Percentiles rank a stretch among this genome's conserved stretches.
Evolutionary conservation across 2,113 vertebrate genomes (phyloP).

Genomic region (Apteryx owenii): DNA sequence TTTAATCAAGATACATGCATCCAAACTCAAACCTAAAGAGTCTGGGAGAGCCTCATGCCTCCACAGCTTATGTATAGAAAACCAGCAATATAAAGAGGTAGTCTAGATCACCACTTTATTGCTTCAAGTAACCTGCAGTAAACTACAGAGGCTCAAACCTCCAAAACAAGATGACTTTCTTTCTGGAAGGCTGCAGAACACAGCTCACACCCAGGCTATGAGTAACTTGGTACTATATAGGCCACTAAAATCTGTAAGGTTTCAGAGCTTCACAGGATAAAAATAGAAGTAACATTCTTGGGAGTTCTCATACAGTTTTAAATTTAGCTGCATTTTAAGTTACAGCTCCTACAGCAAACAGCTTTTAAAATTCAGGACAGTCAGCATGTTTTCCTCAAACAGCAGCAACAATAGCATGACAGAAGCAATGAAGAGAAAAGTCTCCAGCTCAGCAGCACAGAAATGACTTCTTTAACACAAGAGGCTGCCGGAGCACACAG

Average conservation of each 20-base stretch:
- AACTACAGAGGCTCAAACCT: neutral
- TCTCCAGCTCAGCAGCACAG: slow-evolving; percentile 72
- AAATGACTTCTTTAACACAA: slow-evolving; percentile 42
- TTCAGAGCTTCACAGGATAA: neutral
- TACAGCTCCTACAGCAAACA: slow-evolving; percentile 58
- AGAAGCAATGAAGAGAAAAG: slow-evolving; percentile 69
- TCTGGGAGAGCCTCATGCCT: neutral
- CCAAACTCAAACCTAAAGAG: neutral
- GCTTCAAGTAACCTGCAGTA: neutral
- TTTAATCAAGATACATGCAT: neutral
- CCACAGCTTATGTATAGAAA: neutral
- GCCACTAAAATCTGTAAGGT: slow-evolving; percentile 31
- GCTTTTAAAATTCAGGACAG: slow-evolving; percentile 67
- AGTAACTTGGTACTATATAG: slow-evolving; percentile 16
- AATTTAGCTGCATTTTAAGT: slow-evolving; percentile 67
- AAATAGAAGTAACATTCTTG: slow-evolving; percentile 16
- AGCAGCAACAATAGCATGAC: slow-evolving; percentile 62
- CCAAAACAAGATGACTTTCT: neutral
- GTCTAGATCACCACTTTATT: neutral
- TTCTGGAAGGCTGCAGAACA: slow-evolving; percentile 3
- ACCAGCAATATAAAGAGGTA: neutral
- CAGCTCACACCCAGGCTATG: neutral
- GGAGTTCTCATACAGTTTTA: slow-evolving; percentile 60
- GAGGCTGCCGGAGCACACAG: slow-evolving; percentile 26
- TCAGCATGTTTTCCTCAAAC: slow-evolving; percentile 76